Base-by-base conservation (phyloP, 2,888 invertebrate species). In the Cybosia mesomella region DNA sequence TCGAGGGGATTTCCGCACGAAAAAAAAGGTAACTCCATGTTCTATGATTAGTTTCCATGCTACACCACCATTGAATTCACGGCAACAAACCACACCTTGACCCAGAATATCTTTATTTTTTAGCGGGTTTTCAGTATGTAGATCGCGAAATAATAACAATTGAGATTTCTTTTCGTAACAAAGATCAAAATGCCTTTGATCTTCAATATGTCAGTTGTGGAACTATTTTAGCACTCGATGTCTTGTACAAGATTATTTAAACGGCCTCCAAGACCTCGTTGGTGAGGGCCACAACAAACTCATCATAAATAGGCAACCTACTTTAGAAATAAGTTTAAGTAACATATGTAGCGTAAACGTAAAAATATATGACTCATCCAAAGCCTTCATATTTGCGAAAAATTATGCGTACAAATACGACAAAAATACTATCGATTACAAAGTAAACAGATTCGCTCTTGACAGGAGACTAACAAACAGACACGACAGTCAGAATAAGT, bases 401-500 rank as follows among this genome's bases (percentile, higher is more conserved):
- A 72, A 54, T 59, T 43, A 59, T 32, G 39, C 53, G 13, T 28
- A 60, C 43, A 67, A 65, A 66, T 61, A 67, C 67, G 64, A 72
- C 39, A 76, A 74, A 78, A 77, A 75, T 72, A 81, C 71, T 81
- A 84, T 85, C 86, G 84, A 83, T 82, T 78, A 75, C 81, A 75
- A 76, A 84, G 74, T 77, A 87, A 89, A 89, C 83, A 86, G 72
- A 84, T 87, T 84, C 83, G 76, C 87, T 88, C 88, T 89, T 85
- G 86, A 88, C 87, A 85, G 83, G 79, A 84, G 80, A 83, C 85
- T 79, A 82, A 81, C 87, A 91, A 90, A 90, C 84, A 89, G 70
- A 83, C 81, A 86, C 85, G 84, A 87, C 90, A 90, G 86, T 86
- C 82, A 86, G 83, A 85, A 79, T 84, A 85, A 88, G 89, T 87